Evolutionary conservation across 2,113 vertebrate species (phyloP).

Genomic region (Lagopus muta): DNA sequence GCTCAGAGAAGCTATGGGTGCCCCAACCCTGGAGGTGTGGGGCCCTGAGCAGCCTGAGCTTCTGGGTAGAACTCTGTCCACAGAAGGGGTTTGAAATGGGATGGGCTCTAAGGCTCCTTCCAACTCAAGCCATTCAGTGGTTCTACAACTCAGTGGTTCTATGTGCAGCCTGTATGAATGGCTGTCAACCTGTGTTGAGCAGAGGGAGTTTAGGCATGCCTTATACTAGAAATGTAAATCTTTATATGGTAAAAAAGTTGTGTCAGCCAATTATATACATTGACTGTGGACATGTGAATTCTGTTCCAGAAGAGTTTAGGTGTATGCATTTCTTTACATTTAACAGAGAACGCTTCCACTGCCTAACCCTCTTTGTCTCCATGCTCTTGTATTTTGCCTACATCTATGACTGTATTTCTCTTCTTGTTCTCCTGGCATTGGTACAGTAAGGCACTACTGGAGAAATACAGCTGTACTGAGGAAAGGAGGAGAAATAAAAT

Average conservation of each 20-base stretch:
- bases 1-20: not conserved
- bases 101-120: not conserved
- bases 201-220: not conserved
- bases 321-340: not conserved
- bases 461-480: not conserved
- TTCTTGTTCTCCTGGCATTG: not conserved
- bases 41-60: not conserved
- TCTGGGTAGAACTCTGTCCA: not conserved
- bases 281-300: not conserved
- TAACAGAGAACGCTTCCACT: not conserved
- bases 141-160: not conserved
- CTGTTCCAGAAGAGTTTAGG: not conserved
- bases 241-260: not conserved
- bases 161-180: not conserved
- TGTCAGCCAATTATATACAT: not conserved
- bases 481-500: not conserved
- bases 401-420: not conserved
- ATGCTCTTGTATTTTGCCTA: not conserved
- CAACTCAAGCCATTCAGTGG: not conserved
- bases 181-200: not conserved
- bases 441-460: not conserved
- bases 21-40: not conserved
- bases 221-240: not conserved
- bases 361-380: not conserved
- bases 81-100: not conserved